These are phyloP conservation scores for Osmerus mordax DNA, from an alignment of 2,113 vertebrate genomes.

Conservation along the genomic window DNA sequence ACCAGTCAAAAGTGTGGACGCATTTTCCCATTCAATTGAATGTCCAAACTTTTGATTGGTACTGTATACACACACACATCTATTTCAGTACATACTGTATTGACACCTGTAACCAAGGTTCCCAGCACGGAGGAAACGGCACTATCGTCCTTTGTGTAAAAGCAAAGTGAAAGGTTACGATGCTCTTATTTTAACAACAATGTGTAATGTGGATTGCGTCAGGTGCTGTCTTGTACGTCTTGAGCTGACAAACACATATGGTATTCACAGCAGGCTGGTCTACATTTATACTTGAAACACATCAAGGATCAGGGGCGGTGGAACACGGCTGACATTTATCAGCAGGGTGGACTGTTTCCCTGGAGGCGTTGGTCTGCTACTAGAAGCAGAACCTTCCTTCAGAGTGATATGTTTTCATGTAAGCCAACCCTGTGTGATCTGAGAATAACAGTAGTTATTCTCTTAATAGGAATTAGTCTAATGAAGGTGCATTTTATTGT, in stretches of 20 bases:
- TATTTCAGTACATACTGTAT: not conserved
- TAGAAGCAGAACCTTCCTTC: not conserved
- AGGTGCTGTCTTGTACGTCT: not conserved
- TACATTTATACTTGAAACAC: not conserved
- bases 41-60: not conserved
- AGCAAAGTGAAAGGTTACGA: not conserved
- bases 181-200: not conserved
- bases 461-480: not conserved
- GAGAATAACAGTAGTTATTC: not conserved
- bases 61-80: not conserved
- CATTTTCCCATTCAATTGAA: too few species aligned
- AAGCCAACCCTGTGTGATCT: not conserved
- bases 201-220: not conserved
- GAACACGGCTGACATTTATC: conserved; percentile 4
- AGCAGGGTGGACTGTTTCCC: not conserved
- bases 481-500: not conserved
- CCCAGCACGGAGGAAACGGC: not conserved
- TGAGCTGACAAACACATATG: not conserved
- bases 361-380: not conserved
- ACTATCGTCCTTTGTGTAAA: not conserved
- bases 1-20: too few species aligned
- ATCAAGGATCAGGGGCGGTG: not conserved
- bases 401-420: too few species aligned
- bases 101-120: too few species aligned
- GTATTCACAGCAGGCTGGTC: not conserved